Percentiles rank a stretch among this genome's conserved stretches.
Evolutionary conservation across 2,888 invertebrate species (phyloP).

Genomic region (Agrotis clavis): DNA sequence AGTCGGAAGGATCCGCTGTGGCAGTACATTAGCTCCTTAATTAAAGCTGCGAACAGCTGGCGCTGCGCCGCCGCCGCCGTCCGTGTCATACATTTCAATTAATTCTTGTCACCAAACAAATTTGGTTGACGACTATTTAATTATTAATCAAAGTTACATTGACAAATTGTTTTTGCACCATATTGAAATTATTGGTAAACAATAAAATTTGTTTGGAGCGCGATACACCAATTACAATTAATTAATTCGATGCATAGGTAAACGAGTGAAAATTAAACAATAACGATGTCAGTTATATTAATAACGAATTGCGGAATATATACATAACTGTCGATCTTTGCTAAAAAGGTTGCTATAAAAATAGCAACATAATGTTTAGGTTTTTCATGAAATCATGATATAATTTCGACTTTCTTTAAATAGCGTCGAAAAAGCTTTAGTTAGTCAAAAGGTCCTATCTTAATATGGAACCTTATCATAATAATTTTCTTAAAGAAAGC

Average conservation of each 20-base stretch:
- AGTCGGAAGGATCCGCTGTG: conserved; percentile 73
- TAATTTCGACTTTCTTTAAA: not conserved
- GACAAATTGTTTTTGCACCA: conserved; percentile 72
- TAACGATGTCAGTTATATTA: not conserved
- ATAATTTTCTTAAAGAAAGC: not conserved
- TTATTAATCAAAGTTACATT: conserved; percentile 75
- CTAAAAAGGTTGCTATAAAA: conserved; percentile 4
- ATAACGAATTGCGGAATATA: conserved; percentile 1
- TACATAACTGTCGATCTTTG: not conserved
- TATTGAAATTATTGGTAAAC: conserved; percentile 60
- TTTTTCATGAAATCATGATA: not conserved
- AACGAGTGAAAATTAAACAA: conserved; percentile 7
- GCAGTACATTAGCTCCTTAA: conserved; percentile 89
- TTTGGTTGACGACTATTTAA: conserved; percentile 81
- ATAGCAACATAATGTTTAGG: not conserved
- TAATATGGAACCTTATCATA: not conserved
- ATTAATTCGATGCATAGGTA: conserved; percentile 22
- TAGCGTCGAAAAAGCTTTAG: not conserved
- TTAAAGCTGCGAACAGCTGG: conserved; percentile 87
- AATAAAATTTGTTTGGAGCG: conserved; percentile 35
- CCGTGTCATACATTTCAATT: conserved; percentile 88
- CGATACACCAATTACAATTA: conserved; percentile 23
- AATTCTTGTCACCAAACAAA: conserved; percentile 87
- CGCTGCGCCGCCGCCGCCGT: conserved; percentile 73
- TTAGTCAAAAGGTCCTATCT: too few relatives aligned